phyloP scores from a whole-genome alignment of 2,888 invertebrate species.

The Mythimna lalbum region DNA sequence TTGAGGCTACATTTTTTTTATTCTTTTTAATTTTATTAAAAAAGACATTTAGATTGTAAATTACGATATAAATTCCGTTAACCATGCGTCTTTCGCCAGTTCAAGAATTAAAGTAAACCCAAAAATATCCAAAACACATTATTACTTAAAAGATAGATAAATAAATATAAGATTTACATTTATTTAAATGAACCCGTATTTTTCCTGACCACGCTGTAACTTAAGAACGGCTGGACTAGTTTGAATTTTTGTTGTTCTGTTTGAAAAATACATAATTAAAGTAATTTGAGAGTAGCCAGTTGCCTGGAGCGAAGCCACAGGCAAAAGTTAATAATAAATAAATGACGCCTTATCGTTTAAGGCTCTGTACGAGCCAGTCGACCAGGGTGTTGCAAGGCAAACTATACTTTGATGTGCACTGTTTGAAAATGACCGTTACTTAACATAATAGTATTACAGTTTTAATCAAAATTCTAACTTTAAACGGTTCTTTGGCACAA shows the following conservation, averaged over 20 bases:
- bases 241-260: no score
- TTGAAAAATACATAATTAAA: no score
- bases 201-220: no score
- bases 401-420: background rate
- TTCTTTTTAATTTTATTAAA: background rate
- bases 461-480: background rate
- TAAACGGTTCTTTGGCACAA: background rate
- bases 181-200: no score
- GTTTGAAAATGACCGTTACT: background rate
- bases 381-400: background rate
- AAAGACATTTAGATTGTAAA: background rate
- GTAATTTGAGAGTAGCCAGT: no score
- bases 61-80: background rate
- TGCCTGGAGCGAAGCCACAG: no score
- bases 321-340: background rate
- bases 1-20: background rate
- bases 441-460: background rate
- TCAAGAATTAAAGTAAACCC: no score
- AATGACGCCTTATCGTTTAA: background rate
- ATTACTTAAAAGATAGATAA: no score
- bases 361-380: background rate
- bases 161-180: no score
- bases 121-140: no score
- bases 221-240: no score
- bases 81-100: background rate